Conservation (phyloP, 1,140 invertebrate genomes). For the Brachionus rubens region DNA sequence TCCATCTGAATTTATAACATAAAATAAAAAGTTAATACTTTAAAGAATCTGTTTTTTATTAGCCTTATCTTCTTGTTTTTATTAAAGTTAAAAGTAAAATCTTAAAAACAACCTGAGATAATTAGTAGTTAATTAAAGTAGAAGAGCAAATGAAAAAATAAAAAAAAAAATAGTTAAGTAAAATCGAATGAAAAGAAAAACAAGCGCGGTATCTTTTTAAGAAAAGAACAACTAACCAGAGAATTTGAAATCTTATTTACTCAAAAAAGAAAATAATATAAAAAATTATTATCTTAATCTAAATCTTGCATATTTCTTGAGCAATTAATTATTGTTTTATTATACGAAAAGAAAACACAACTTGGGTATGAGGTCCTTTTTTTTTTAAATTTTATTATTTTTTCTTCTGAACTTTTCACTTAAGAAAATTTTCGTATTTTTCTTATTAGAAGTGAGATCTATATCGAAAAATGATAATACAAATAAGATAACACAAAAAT, state of each 20-base stretch:
- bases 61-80: constrained; percentile 35
- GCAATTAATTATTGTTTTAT: constrained; percentile 3
- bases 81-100: constrained; percentile 28
- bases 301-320: constrained; percentile 38
- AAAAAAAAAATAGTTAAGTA: constrained; percentile 13
- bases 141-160: background rate
- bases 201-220: background rate
- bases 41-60: constrained; percentile 30
- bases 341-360: background rate
- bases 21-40: background rate
- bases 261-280: constrained; percentile 5
- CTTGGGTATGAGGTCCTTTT: background rate
- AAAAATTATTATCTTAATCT: constrained; percentile 36
- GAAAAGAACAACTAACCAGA: background rate
- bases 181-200: background rate
- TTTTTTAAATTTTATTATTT: constrained; percentile 4
- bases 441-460: background rate
- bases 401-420: constrained; percentile 37
- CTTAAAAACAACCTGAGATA: constrained; percentile 42
- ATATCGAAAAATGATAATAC: background rate
- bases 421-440: background rate
- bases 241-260: background rate
- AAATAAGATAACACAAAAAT: background rate
- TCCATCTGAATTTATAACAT: constrained; percentile 33
- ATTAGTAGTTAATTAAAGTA: constrained; percentile 37